phyloP scores from a whole-genome alignment of 1,140 invertebrate genomes.

The Papilio machaon region DNA sequence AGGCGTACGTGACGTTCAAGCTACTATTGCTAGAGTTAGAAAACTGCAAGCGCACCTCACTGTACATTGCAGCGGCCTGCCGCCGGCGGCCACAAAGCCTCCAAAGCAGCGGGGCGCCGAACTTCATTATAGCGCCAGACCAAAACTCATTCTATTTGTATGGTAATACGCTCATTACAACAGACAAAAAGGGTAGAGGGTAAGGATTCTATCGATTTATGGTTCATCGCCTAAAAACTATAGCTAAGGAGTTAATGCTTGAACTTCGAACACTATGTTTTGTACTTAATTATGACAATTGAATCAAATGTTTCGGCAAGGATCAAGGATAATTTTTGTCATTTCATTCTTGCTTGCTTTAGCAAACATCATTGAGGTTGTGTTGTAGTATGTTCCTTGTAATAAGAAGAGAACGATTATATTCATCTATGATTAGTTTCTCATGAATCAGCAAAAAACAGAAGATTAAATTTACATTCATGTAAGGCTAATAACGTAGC shows the following conservation, averaged over 20 bases:
- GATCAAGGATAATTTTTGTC: not conserved
- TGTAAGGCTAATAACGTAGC: too few species aligned
- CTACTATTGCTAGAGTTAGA: not conserved
- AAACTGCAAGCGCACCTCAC: conserved; percentile 14
- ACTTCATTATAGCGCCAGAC: conserved; percentile 70
- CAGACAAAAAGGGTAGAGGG: conserved; percentile 72
- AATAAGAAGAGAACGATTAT: too few species aligned
- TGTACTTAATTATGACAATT: not conserved
- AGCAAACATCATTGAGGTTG: too few species aligned
- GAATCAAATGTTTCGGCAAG: not conserved
- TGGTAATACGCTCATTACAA: conserved; percentile 78
- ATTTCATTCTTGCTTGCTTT: not conserved
- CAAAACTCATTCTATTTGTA: conserved; percentile 74
- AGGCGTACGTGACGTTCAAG: not conserved
- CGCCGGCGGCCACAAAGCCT: conserved; percentile 66
- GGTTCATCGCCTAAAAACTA: conserved; percentile 56
- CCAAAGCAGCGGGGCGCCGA: conserved; percentile 65
- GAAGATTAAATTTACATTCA: too few species aligned
- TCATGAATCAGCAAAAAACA: too few species aligned
- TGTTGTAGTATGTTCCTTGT: too few species aligned
- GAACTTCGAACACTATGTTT: not conserved
- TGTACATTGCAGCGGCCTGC: conserved; percentile 54
- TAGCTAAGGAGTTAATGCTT: conserved; percentile 50
- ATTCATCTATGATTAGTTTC: too few species aligned
- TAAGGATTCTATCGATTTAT: conserved; percentile 68